These are phyloP conservation scores for Glossosoma conforme DNA, from an alignment of 1,140 invertebrate genomes.

Conservation along the genomic window DNA sequence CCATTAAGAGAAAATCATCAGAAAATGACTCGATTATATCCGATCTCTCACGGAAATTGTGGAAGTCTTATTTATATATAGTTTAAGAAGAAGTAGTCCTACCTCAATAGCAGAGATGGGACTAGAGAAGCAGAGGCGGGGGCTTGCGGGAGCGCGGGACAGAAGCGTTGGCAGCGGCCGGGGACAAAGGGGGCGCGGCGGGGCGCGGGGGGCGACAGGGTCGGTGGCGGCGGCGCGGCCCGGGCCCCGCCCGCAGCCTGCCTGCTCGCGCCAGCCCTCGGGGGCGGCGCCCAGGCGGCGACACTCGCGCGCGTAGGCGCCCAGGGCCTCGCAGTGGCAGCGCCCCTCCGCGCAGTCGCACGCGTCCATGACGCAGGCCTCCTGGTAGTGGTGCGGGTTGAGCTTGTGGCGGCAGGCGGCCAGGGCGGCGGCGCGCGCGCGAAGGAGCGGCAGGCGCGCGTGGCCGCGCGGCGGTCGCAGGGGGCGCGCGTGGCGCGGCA, in stretches of 20 bases:
- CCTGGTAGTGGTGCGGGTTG: constrained; percentile 73
- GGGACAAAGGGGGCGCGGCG: constrained; percentile 7
- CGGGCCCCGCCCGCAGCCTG: constrained; percentile 49
- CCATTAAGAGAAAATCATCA: too few species aligned
- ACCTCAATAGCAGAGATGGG: too few species aligned
- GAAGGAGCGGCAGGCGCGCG: constrained; percentile 9
- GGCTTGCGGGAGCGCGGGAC: constrained; percentile 15
- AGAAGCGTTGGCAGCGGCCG: constrained; percentile 14
- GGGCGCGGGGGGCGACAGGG: constrained; percentile 2
- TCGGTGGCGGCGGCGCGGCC: constrained; percentile 16
- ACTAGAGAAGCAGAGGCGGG: constrained; percentile 29
- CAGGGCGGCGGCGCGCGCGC: too few species aligned
- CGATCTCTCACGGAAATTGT: not conserved
- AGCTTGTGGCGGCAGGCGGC: constrained; percentile 66
- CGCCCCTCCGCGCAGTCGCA: constrained; percentile 77
- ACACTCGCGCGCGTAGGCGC: constrained; percentile 84
- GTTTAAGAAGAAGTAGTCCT: constrained; percentile 8
- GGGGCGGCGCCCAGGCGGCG: constrained; percentile 66
- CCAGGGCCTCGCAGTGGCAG: constrained; percentile 86
- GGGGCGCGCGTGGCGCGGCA: constrained; percentile 13
- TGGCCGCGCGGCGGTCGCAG: constrained; percentile 3
- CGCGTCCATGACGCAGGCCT: constrained; percentile 84
- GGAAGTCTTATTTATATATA: too few species aligned
- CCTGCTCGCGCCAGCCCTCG: constrained; percentile 59
- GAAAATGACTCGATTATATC: constrained; percentile 3